Base-by-base conservation (phyloP, 2,888 invertebrate genomes). In the Cephus pygmeus region DNA sequence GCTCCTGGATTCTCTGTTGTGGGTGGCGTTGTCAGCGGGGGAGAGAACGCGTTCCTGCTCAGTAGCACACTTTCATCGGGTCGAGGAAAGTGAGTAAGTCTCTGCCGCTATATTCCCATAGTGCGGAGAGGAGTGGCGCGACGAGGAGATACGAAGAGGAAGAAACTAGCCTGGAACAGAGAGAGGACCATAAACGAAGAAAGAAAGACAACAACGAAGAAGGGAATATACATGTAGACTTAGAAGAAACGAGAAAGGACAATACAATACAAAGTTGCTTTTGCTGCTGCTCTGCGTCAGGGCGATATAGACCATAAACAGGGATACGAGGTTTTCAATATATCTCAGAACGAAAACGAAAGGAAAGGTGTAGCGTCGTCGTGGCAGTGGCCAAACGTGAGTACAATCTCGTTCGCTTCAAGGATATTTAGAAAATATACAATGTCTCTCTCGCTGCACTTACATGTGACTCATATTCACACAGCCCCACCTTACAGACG, bases 61-160 rank as follows among this genome's bases (percentile, higher is more conserved):
- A 86, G 87, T 87, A 88, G 87, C 87, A 86, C 86, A 89, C 89
- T 89, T 89, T 89, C 88, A 84, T 87, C 85, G 85, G 74, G 79
- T 79, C 83, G 86, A 87, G 84, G 87, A 88, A 88, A 88, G 88
- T 86, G 86, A 86, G 83, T 81, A 82, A 81, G 80, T 76, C 74
- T 75, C 74, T 75, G 68, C 6, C 34, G 23, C 73, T 73, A 35
- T 35, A 69, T 73, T 34, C 56, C 23, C 56, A 56, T 2, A 56
- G 56, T 56, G 56, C 23, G 56, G 56, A 56, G 56, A 68, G 35
- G 69, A 78, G 30, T 74, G 56, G 75, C 69, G 36, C 35, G 40
- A 36, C 35, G 56, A 15, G 40, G 76, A 74, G 73, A 73, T 69
- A 73, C 36, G 75, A 74, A 73, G n/a, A 73, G 69, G 12, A 40